Evolutionary conservation across 1,140 invertebrate species (phyloP), one percentile per base, ranked within the genome.

Genomic region (Akabosia matsudoensis): DNA sequence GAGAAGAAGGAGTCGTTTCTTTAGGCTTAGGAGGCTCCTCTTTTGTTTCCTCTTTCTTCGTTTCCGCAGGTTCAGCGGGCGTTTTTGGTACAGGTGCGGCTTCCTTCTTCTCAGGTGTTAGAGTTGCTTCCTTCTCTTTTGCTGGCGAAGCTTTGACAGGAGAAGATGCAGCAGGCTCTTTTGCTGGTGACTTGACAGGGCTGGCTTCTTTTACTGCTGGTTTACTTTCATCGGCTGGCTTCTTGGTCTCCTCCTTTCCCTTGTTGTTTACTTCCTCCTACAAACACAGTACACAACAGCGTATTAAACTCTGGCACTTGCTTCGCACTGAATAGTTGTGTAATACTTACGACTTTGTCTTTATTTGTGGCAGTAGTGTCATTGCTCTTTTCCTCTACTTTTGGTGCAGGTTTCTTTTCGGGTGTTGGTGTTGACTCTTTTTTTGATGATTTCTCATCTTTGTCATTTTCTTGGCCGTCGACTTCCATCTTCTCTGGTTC

Each of bases 71-170:
- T 61, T 7, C 24, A 10, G 67, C 24, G 4, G 70, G 37, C 18
- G 70, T 72, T 72, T 70, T 70, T 24, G 70, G 28, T 52, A 54
- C 64, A 33, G 71, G 71, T 33, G 56, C 26, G 14, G 33, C 0
- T 61, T 61, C 70, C 71, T 73, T 51, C 51, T 72, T 73, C 24
- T 72, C 54, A 22, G 70, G 51, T 30, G 75, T 45, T 4, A 56
- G 70, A 13, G 76, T 33, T 64, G 33, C 22, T 61, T 72, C n/a
- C n/a, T n/a, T n/a, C n/a, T n/a, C 70, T 26, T 72, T 70, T 22
- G 56, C n/a, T 28, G 75, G 45, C 13, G 76, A 30, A 22, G 52
- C 1, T 26, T 52, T 54, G 1, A 7, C 28, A 13, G 37, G 30
- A 4, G 34, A 10, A 30, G 67, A 30, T 3, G 33, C 33, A 34